Base-by-base conservation (phyloP, 2,888 invertebrate species). In the Alviniconcha strummeri region DNA sequence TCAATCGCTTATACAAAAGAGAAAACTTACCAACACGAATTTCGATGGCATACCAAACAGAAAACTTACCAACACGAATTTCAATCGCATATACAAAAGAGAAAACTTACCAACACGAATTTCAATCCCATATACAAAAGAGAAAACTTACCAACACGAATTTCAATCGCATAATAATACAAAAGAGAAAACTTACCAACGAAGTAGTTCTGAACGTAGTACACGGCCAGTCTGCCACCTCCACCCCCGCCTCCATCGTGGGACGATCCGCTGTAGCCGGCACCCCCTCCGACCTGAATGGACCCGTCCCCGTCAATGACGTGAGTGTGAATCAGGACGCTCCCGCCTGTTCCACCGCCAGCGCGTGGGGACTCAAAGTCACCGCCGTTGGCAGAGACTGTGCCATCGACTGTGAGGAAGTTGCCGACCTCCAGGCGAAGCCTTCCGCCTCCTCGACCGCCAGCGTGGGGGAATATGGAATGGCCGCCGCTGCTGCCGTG, bases 341-440 rank as follows among this genome's bases (percentile, higher is more conserved):
- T 83, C n/a, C 91, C 91, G 11, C 90, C 91, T 82, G 90, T 89
- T n/a, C 90, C 90, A 57, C 91, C 91, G 9, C 90, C 91, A 36
- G 90, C 87, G 54, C 84, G 84, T 54, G 88, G 87, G 0, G 91
- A 90, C 74, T 83, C 81, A 86, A 87, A 89, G 67, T 84, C 78
- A 56, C 91, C 90, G n/a, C 90, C 91, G 17, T 83, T 83, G 7
- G 88, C 87, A 15, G 84, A 84, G n/a, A 90, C 56, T 17, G 76
- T 82, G 11, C 90, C 90, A 83, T 90, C 90, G 4, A 89, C 87
- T 15, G 90, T 90, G 54, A 91, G 84, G 11, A 88, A 87, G 64
- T 90, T 88, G 54, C 80, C 82, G 0, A 89, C 87, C n/a, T 88
- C 87, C 54, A 91, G 80, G 54, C 85, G 83, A 0, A 91, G 75